These are phyloP conservation scores for Beaufortia kweichowensis DNA, from an alignment of 2,113 vertebrate species.

Conservation along the genomic window DNA sequence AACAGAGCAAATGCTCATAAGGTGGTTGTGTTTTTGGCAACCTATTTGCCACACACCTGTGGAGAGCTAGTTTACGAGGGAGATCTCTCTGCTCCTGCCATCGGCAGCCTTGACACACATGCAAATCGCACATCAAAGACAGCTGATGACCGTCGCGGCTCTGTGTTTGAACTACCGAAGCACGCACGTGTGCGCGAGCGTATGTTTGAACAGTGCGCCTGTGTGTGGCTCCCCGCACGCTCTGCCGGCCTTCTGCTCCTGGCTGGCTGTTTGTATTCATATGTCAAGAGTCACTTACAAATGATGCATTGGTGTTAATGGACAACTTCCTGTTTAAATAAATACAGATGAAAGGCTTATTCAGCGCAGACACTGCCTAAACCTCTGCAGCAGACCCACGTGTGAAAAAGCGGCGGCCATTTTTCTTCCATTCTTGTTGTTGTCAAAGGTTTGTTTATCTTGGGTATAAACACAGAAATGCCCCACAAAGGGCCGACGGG, in stretches of 20 bases:
- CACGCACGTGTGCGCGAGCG: not conserved
- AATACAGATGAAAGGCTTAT: constrained; percentile 67
- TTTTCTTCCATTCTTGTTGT: constrained; percentile 43
- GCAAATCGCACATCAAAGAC: constrained; percentile 39
- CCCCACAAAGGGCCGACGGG: constrained; percentile 56
- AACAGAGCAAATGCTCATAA: no score
- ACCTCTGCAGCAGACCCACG: constrained; percentile 58
- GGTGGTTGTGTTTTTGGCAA: no score
- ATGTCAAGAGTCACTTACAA: constrained; percentile 76
- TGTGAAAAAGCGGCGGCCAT: constrained; percentile 49
- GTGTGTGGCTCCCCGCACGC: constrained; percentile 38
- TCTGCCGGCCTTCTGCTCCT: constrained; percentile 54
- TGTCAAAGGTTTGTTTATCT: constrained; percentile 66
- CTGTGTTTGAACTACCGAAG: constrained; percentile 41
- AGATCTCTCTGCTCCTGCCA: not conserved
- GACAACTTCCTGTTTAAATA: constrained; percentile 77
- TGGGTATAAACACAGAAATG: constrained; percentile 67
- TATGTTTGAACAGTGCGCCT: constrained; percentile 47
- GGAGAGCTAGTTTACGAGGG: not conserved
- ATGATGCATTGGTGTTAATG: constrained; percentile 70
- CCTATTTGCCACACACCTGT: not conserved
- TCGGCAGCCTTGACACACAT: constrained; percentile 22
- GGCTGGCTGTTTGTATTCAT: constrained; percentile 71
- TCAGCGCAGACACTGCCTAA: constrained; percentile 57
- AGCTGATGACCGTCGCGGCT: constrained; percentile 17